Percentiles rank a stretch among this genome's conserved stretches.
Conservation (phyloP, 2,113 vertebrate species). For the Anseranas semipalmata region DNA sequence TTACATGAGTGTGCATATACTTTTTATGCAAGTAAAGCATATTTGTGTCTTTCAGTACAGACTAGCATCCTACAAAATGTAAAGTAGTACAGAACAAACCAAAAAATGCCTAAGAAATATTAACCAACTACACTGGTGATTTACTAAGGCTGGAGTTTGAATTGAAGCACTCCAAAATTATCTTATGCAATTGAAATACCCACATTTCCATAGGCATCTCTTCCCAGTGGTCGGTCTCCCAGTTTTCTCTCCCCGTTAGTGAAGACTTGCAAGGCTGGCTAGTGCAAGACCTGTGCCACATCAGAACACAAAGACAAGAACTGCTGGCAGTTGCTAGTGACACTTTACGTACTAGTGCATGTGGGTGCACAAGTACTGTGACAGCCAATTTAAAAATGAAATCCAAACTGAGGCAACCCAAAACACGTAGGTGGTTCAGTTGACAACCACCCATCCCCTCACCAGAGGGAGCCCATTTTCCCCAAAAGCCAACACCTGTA, state of each 20-base stretch:
- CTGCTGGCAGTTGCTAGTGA: neutral
- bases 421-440: neutral
- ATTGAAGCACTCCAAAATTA: neutral
- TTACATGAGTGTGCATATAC: neutral
- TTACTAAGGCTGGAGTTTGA: neutral
- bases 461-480: slow-evolving; percentile 71
- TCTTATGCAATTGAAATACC: neutral
- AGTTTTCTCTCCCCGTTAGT: neutral
- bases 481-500: neutral
- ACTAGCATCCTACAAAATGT: neutral
- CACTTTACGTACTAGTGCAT: neutral
- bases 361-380: neutral
- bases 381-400: neutral
- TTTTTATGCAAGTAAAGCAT: neutral
- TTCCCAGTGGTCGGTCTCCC: neutral
- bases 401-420: neutral
- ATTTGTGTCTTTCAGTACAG: neutral
- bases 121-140: neutral
- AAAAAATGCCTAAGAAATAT: neutral
- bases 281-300: neutral
- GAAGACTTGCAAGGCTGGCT: neutral
- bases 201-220: neutral
- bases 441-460: slow-evolving; percentile 24
- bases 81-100: neutral
- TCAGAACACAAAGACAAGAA: neutral